These are phyloP conservation scores for Acrocera orbiculus DNA, from an alignment of 2,888 invertebrate species.

Conservation along the genomic window DNA sequence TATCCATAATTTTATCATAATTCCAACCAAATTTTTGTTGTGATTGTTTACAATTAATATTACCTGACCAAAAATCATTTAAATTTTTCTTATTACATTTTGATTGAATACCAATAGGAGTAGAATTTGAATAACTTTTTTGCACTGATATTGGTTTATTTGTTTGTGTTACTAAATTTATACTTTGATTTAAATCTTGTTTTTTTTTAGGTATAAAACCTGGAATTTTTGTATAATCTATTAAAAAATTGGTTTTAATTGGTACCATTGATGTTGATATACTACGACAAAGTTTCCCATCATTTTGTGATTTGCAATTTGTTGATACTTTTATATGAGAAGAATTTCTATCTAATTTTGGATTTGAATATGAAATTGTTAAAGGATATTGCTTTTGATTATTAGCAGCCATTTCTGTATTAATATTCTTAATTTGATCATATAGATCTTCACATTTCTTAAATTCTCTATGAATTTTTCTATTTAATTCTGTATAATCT, in stretches of 20 bases:
- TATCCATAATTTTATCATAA: conserved; percentile 25
- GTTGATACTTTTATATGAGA: neutral
- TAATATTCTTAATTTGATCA: conserved; percentile 23
- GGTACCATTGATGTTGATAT: conserved; percentile 28
- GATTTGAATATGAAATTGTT: neutral
- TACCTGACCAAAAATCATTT: conserved; percentile 30
- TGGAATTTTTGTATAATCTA: conserved; percentile 12
- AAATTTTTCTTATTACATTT: conserved; percentile 29
- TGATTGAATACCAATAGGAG: conserved; percentile 22
- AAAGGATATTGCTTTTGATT: conserved; percentile 1
- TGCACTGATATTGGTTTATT: conserved; percentile 1
- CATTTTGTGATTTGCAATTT: neutral
- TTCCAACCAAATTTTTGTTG: conserved; percentile 23
- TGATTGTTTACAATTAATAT: conserved; percentile 25
- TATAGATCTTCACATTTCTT: conserved; percentile 30
- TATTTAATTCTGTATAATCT: conserved; percentile 29
- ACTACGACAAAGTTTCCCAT: conserved; percentile 23
- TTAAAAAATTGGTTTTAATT: conserved; percentile 10
- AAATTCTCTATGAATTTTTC: conserved; percentile 29
- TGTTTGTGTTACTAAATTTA: no score
- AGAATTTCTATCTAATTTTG: neutral
- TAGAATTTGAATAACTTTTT: conserved; percentile 16
- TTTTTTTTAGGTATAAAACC: conserved; percentile 10
- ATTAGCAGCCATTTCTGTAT: conserved; percentile 9
- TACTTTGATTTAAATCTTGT: conserved; percentile 12